Conservation (phyloP, 2,888 invertebrate species). For the Ariolimax columbianus region DNA sequence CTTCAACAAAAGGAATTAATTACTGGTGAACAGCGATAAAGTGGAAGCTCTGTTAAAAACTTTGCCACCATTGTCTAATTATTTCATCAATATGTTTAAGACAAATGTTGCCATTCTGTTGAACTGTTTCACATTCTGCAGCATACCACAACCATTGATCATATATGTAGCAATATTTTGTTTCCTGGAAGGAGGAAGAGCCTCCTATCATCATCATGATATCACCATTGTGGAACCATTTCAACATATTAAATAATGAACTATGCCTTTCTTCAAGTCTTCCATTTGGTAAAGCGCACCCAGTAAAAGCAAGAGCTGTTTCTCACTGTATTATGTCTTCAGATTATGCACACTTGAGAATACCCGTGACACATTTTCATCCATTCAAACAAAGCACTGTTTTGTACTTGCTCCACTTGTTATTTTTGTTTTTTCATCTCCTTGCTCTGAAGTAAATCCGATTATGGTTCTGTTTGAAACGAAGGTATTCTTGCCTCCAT, state of each 20-base stretch:
- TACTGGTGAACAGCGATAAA: no score
- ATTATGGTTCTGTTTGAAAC: not conserved
- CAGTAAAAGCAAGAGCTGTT: not conserved
- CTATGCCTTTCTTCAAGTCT: conserved; percentile 38
- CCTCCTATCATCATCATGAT: not conserved
- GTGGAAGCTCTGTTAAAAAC: not conserved
- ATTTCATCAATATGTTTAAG: not conserved
- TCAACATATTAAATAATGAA: conserved; percentile 9
- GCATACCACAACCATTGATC: conserved; percentile 17
- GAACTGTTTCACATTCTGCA: conserved; percentile 12
- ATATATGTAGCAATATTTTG: not conserved
- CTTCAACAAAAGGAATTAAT: no score
- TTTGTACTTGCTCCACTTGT: not conserved
- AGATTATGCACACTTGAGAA: conserved; percentile 6
- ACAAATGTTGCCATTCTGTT: conserved; percentile 12
- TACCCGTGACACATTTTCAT: not conserved
- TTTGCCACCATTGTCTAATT: not conserved
- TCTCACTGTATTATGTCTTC: not conserved
- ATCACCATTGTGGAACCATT: conserved; percentile 2
- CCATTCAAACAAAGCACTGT: not conserved
- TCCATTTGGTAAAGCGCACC: conserved; percentile 20
- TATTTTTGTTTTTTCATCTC: not conserved
- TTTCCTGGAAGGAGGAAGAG: not conserved
- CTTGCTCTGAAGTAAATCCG: not conserved
- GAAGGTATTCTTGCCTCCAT: no score